A percentile compares a stretch with the other conserved stretches of the same genome.
Evolutionary conservation across 1,140 invertebrate genomes (phyloP).

Genomic region (Idris sp.): DNA sequence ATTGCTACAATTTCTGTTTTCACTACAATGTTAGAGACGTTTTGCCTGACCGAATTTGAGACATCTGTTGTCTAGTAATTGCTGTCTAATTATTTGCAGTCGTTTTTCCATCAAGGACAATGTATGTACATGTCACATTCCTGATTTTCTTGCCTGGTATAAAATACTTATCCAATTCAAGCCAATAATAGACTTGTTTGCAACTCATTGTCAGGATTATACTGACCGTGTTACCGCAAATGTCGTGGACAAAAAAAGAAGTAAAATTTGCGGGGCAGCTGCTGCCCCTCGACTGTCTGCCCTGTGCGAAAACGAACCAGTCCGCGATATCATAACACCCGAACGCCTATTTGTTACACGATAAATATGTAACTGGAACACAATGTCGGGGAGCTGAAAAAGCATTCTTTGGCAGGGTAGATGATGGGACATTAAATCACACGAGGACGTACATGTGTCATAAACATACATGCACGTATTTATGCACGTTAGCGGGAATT

Average conservation of each 20-base stretch:
- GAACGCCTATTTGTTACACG: constrained; percentile 77
- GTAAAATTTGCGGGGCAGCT: constrained; percentile 61
- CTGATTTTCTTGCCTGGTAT: too few relatives aligned
- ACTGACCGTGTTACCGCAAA: constrained; percentile 70
- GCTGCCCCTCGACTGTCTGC: constrained; percentile 64
- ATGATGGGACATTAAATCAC: constrained; percentile 74
- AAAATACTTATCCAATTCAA: constrained; percentile 52
- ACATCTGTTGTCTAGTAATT: too few relatives aligned
- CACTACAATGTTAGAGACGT: too few relatives aligned
- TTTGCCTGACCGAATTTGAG: too few relatives aligned
- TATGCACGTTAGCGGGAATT: constrained; percentile 54
- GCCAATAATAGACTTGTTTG: constrained; percentile 71
- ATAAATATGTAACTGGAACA: constrained; percentile 78
- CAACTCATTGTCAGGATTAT: constrained; percentile 64
- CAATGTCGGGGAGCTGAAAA: constrained; percentile 66
- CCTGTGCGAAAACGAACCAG: constrained; percentile 64
- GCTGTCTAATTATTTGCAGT: too few relatives aligned
- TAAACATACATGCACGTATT: constrained; percentile 54
- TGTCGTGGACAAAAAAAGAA: constrained; percentile 55
- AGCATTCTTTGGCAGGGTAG: constrained; percentile 38
- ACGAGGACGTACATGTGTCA: constrained; percentile 56
- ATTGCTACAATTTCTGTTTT: too few relatives aligned
- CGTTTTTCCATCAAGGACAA: too few relatives aligned
- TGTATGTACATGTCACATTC: too few relatives aligned
- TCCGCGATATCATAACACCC: constrained; percentile 76